Evolutionary conservation across 2,888 invertebrate species (phyloP).

Genomic region (Lasius platythorax): DNA sequence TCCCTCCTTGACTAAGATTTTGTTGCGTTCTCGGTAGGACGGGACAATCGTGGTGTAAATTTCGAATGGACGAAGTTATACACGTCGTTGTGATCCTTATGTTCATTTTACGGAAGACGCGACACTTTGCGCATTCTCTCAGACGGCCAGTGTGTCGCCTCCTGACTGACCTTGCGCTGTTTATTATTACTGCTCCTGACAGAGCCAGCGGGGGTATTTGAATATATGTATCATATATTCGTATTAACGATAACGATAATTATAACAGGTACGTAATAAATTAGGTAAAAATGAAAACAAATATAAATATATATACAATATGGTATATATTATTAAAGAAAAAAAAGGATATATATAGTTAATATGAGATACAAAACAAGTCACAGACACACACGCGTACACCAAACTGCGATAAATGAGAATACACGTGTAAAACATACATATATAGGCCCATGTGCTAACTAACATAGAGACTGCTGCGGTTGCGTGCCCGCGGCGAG

Average conservation of each 20-base stretch:
- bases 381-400: slow-evolving; percentile 64
- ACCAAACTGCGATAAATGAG: slow-evolving; percentile 67
- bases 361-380: slow-evolving; percentile 48
- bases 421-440: slow-evolving; percentile 68
- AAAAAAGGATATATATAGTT: slow-evolving; percentile 33
- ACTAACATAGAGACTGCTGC: slow-evolving; percentile 79
- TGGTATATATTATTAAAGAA: slow-evolving; percentile 51
- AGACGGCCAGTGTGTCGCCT: slow-evolving; percentile 68
- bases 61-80: slow-evolving; percentile 67
- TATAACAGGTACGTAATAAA: slow-evolving; percentile 84
- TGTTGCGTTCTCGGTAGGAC: slow-evolving; percentile 81
- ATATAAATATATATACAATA: slow-evolving; percentile 64
- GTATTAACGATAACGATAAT: slow-evolving; percentile 84
- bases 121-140: slow-evolving; percentile 74
- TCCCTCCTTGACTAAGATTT: slow-evolving; percentile 83
- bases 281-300: slow-evolving; percentile 81
- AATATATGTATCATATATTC: slow-evolving; percentile 86
- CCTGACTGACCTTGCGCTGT: slow-evolving; percentile 75
- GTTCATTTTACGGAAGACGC: slow-evolving; percentile 64
- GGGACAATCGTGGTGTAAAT: slow-evolving; percentile 79
- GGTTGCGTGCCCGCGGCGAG: slow-evolving; percentile 78
- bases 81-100: slow-evolving; percentile 62
- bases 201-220: slow-evolving; percentile 84
- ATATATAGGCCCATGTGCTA: slow-evolving; percentile 78
- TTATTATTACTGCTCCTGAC: slow-evolving; percentile 80